These are phyloP conservation scores for Leptodactylus fuscus DNA, from an alignment of 2,113 vertebrate genomes.

Conservation along the genomic window DNA sequence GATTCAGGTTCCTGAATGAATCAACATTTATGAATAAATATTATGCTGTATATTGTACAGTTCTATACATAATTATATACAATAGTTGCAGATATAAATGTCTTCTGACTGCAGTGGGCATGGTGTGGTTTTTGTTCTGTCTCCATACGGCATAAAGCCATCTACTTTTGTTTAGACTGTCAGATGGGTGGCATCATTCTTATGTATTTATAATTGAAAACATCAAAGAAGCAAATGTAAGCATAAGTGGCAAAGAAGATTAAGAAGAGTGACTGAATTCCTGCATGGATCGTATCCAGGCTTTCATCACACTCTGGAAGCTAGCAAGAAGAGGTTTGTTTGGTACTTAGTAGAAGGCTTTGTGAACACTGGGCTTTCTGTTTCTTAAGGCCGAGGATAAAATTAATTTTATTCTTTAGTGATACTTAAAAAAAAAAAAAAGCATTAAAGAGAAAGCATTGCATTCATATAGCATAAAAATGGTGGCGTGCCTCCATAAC, in stretches of 20 bases:
- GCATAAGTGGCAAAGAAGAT: conserved; percentile 35
- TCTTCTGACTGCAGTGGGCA: neutral
- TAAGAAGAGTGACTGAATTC: neutral
- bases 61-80: too few species aligned
- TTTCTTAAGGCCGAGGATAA: neutral
- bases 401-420: too few species aligned
- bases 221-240: conserved; percentile 34
- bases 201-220: conserved; percentile 30
- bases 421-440: too few species aligned
- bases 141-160: neutral
- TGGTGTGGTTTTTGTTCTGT: neutral
- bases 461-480: neutral
- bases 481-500: neutral
- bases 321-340: neutral
- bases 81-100: neutral
- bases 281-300: neutral
- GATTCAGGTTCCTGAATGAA: neutral
- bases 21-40: neutral
- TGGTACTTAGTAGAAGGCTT: neutral
- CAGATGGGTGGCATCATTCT: neutral
- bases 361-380: neutral
- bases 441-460: too few species aligned
- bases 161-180: neutral
- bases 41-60: neutral
- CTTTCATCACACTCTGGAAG: neutral